Conservation (phyloP, 2,113 vertebrate genomes). For the Onychostoma macrolepis region DNA sequence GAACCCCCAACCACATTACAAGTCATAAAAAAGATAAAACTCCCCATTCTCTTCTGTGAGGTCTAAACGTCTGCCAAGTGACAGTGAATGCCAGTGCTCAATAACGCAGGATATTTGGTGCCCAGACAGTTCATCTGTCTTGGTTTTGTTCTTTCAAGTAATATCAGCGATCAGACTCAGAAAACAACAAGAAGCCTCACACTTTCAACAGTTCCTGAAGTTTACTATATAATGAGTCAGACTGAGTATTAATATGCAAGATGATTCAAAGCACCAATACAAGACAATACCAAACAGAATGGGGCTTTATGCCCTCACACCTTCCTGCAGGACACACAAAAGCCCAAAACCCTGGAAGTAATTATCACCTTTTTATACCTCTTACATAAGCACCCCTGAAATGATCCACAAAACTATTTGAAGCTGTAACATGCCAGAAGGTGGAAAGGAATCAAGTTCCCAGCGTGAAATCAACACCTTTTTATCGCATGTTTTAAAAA, state of each 20-base stretch:
- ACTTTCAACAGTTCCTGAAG: neutral
- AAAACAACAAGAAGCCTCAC: neutral
- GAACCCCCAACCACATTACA: slow-evolving; percentile 63
- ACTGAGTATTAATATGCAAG: neutral
- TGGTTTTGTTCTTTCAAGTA: slow-evolving; percentile 15
- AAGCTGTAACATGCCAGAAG: slow-evolving; percentile 8
- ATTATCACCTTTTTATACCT: slow-evolving; percentile 64
- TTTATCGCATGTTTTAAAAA: neutral
- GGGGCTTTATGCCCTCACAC: slow-evolving; percentile 32
- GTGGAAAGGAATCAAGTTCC: slow-evolving; percentile 18
- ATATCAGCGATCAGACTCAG: neutral
- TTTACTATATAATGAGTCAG: neutral
- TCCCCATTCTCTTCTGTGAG: slow-evolving; percentile 64
- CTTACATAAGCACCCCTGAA: slow-evolving; percentile 59
- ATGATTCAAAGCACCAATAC: neutral
- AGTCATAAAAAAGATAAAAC: slow-evolving; percentile 64
- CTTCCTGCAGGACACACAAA: slow-evolving; percentile 8
- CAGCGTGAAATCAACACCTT: slow-evolving; percentile 58
- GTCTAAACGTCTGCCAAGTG: slow-evolving; percentile 10
- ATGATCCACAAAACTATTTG: slow-evolving; percentile 16
- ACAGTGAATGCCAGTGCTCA: neutral
- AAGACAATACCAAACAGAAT: neutral
- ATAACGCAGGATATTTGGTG: slow-evolving; percentile 20
- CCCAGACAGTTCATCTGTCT: slow-evolving; percentile 4
- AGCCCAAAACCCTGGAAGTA: slow-evolving; percentile 50